Evolutionary conservation across 2,113 vertebrate genomes (phyloP), one percentile per base, ranked within the genome.

Genomic region (Solea solea): DNA sequence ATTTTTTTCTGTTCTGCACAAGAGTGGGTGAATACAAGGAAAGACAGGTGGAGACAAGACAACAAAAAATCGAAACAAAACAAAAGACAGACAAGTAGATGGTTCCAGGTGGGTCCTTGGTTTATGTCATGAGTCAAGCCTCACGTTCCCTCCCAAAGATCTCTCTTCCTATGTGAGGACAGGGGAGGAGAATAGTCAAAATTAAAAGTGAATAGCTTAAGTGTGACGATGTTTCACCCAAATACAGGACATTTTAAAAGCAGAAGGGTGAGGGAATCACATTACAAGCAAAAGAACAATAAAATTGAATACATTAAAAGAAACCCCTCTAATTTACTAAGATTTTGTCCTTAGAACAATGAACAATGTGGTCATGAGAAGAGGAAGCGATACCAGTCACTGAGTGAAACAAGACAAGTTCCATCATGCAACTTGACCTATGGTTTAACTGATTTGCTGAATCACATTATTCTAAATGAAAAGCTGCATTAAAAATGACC

Each of bases 111-210:
- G 45, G 52, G 54, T 83, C 67, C 85, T 87, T 72, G 59, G 64
- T 85, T 88, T 80, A 91, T 76, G 88, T 83, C 86, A 92, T 91
- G 3, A 72, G 50, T 68, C 50, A 56, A 65, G 72, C 57, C 68
- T 87, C 84, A 86, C 80, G 83, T 91, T 76, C 89, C 90, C 60
- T 87, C 88, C 81, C 84, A 72, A 45, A 81, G 64, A 69, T 75
- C 78, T 68, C 56, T 82, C 72, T 84, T 83, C 90, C 92, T 93
- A 82, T 44, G 42, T 12, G 2, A 55, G 16, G 44, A 70, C 42
- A 69, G 55, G 60, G 13, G 9, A 76, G 40, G 21, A 69, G 4
- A 70, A 49, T 2, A 34, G 28, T 70, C 40, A 53, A 55, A 14
- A 61, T 42, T 7, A 13, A 15, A 73, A 68, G 11, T 12, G 21